These are phyloP conservation scores for Danionella cerebrum DNA, from an alignment of 2,113 vertebrate species.

Conservation along the genomic window DNA sequence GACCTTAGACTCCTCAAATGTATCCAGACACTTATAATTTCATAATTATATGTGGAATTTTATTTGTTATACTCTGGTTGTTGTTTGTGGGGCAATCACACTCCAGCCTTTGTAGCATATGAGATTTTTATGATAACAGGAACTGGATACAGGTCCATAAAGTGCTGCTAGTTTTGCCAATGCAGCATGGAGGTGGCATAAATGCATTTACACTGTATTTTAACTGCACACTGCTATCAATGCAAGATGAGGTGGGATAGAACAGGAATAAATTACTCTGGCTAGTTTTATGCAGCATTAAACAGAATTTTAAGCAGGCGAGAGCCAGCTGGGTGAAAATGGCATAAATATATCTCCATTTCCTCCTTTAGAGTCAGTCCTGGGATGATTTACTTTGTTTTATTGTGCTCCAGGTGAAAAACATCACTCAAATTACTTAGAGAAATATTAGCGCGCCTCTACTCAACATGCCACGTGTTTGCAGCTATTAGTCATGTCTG, in stretches of 20 bases:
- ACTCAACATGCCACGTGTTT: background rate
- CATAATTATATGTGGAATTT: no score
- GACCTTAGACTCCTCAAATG: no score
- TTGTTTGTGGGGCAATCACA: no score
- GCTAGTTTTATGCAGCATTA: background rate
- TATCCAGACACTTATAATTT: no score
- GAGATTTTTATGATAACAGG: no score
- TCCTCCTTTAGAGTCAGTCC: background rate
- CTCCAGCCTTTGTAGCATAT: no score
- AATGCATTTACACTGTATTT: background rate
- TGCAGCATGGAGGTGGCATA: background rate
- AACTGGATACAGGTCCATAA: no score
- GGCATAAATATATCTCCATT: background rate
- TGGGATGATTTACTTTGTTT: background rate
- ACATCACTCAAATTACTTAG: background rate
- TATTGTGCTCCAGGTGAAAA: no score
- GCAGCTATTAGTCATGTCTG: background rate
- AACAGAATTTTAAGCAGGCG: background rate
- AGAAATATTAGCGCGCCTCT: background rate
- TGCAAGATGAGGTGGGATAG: background rate
- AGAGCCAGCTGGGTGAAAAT: background rate
- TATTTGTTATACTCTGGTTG: no score
- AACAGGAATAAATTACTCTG: background rate
- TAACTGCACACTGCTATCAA: background rate
- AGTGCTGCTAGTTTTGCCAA: no score